A percentile compares a stretch with the other conserved stretches of the same genome.
Evolutionary conservation across 2,113 vertebrate species (phyloP).

Genomic region (Hippocampus abdominalis): DNA sequence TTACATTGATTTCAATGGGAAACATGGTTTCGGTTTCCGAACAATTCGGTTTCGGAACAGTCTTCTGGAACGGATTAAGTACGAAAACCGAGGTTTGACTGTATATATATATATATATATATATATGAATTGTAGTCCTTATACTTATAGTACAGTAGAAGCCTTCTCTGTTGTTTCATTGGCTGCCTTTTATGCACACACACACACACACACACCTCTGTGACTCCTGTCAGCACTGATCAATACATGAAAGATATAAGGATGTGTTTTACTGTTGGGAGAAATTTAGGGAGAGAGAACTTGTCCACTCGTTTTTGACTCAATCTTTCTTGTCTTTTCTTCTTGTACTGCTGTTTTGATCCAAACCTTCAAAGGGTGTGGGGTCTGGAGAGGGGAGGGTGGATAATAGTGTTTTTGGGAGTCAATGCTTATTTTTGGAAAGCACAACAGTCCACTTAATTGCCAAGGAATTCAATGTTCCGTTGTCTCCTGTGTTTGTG

Average conservation of each 20-base stretch:
- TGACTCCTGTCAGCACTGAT: slow-evolving; percentile 53
- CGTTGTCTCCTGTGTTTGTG: too few species aligned
- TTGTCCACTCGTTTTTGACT: slow-evolving; percentile 33
- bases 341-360: background rate
- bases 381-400: background rate
- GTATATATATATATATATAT: too few species aligned
- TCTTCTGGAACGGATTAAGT: too few species aligned
- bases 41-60: too few species aligned
- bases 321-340: background rate
- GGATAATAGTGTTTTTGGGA: background rate
- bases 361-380: background rate
- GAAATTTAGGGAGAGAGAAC: slow-evolving; percentile 1
- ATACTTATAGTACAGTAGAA: too few species aligned
- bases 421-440: background rate
- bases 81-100: too few species aligned
- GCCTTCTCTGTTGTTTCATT: background rate
- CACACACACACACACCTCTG: slow-evolving; percentile 32
- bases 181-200: background rate
- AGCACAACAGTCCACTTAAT: background rate
- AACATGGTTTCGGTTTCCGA: too few species aligned
- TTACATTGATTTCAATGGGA: too few species aligned
- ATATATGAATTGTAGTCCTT: too few species aligned
- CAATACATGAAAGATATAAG: slow-evolving; percentile 67
- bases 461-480: background rate
- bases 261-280: slow-evolving; percentile 58